Base-by-base conservation (phyloP, 2,888 invertebrate species). In the Chrysotoxum bicinctum region DNA sequence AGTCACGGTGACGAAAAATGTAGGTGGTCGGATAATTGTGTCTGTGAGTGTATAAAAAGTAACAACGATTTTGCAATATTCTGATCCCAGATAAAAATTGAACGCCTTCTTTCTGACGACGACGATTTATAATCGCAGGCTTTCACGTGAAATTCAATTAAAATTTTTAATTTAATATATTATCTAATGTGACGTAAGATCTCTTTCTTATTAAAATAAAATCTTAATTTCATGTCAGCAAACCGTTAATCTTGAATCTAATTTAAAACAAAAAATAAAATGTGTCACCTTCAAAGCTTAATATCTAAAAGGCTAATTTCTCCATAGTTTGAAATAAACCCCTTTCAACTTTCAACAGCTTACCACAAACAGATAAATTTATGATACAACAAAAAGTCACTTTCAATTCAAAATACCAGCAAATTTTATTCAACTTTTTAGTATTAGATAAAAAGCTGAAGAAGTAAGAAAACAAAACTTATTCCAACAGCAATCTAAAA, bases 361-460 rank as follows among this genome's bases (percentile, higher is more conserved):
- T 16, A 32, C 56, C 19, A 56, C 21, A 35, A 32, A 19, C 19
- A 37, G 19, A 37, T 7, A 40, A 37, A 23, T 9, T 58, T 58
- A 14, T 58, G 12, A 10, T 10, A 43, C 14, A 58, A 58, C 16
- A 26, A 16, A 62, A 43, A 19, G n/a, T 40, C 16, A n/a, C 16
- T 30, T 43, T 62, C 26, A 62, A 58, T 37, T 21, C n/a, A 58
- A 58, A 58, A 37, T n/a, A 62, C 40, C 12, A 30, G n/a, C 26
- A 62, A 62, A 30, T 43, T 62, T 62, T 43, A 9, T 14, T 58
- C 23, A 37, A 37, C 37, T n/a, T 58, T 9, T 58, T 14, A 58
- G 16, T 37, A 16, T 0, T 19, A 5, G 1, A n/a, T 14, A 6
- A n/a, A 9, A 16, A 45, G 19, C 10, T 30, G 35, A 32, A 5